A percentile compares a stretch with the other conserved stretches of the same genome.
phyloP scores from a whole-genome alignment of 2,113 vertebrate genomes.

The Atlantisia rogersi region DNA sequence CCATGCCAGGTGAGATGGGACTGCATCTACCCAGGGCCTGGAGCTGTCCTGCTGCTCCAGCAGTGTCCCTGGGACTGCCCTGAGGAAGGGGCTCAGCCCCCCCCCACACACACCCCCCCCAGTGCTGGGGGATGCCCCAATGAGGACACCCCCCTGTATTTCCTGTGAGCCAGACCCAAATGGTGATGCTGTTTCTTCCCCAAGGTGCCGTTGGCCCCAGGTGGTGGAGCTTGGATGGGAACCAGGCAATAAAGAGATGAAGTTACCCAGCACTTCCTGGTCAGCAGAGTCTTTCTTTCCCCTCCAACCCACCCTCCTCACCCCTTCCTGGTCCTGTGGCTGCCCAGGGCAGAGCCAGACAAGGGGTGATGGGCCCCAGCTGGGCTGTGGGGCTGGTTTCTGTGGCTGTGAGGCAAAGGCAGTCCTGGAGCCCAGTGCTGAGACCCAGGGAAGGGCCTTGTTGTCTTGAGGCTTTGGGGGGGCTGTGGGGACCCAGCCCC shows the following conservation, averaged over 20 bases:
- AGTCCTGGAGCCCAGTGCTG: no score
- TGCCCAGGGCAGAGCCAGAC: no score
- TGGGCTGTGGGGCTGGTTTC: no score
- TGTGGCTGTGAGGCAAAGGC: no score
- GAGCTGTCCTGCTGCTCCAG: neutral
- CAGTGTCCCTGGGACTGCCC: neutral
- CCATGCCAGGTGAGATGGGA: neutral
- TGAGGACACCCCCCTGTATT: neutral
- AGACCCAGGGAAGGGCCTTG: no score
- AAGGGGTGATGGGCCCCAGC: no score
- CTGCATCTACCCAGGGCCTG: neutral
- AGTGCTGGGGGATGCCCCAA: fast-evolving
- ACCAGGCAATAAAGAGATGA: slow-evolving; percentile 25
- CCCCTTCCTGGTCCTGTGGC: no score
- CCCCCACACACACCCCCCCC: fast-evolving
- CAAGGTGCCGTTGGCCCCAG: fast-evolving
- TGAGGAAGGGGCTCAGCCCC: neutral
- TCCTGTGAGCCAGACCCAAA: neutral
- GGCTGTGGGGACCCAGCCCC: no score
- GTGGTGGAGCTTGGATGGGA: neutral
- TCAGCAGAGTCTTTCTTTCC: no score
- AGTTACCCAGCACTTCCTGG: neutral
- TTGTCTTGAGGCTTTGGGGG: no score
- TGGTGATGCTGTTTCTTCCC: neutral
- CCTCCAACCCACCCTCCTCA: fast-evolving